Evolutionary conservation across 1,140 invertebrate genomes (phyloP).

Genomic region (Ceratoteleas bidentatus): DNA sequence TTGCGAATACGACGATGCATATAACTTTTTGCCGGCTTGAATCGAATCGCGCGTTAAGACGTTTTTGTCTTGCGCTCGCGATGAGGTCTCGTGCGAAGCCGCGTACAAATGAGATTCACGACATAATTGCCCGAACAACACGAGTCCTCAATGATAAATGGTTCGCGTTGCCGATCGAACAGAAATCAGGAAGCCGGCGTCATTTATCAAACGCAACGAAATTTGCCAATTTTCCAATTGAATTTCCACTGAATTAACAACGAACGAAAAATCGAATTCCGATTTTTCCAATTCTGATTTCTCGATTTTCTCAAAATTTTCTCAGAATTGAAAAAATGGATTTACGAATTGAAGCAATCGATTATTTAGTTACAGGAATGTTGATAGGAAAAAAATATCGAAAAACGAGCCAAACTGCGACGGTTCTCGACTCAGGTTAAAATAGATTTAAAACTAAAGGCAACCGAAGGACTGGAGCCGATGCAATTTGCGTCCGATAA

Average conservation of each 20-base stretch:
- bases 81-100: constrained; percentile 38
- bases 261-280: too few relatives aligned
- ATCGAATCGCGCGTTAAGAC: constrained; percentile 48
- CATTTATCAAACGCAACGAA: not conserved
- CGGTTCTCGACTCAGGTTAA: constrained; percentile 29
- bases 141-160: not conserved
- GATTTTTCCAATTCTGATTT: too few relatives aligned
- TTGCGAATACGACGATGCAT: constrained; percentile 67
- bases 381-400: too few relatives aligned
- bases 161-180: not conserved
- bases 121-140: constrained; percentile 19
- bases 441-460: constrained; percentile 30
- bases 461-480: not conserved
- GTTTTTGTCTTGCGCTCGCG: constrained; percentile 43
- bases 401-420: too few relatives aligned
- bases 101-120: constrained; percentile 40
- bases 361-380: too few relatives aligned
- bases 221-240: not conserved
- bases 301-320: too few relatives aligned
- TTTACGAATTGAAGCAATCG: too few relatives aligned
- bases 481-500: not conserved
- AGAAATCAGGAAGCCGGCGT: not conserved
- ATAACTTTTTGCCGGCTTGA: constrained; percentile 62
- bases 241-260: too few relatives aligned
- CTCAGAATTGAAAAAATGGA: too few relatives aligned